Percentiles rank a stretch among this genome's conserved stretches.
Evolutionary conservation across 2,797 vertebrate genomes (phyloP).

Genomic region (Onychomys torridus): DNA sequence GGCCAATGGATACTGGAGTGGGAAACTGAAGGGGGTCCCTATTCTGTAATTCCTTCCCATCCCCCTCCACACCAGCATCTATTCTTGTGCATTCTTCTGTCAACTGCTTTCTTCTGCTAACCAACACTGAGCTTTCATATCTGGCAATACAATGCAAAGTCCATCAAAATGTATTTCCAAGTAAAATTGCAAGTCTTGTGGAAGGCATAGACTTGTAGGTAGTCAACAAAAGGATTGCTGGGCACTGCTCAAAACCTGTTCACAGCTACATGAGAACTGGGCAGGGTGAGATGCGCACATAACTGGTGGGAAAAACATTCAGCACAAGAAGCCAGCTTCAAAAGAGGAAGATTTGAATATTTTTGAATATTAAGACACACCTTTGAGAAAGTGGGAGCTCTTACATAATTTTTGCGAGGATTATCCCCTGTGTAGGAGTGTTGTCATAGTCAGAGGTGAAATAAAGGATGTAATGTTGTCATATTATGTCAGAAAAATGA

Average conservation of each 20-base stretch:
- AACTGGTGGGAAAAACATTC: constrained; percentile 15
- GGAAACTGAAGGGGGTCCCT: not conserved
- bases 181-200: constrained; percentile 60
- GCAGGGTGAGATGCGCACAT: not conserved
- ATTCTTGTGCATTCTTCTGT: not conserved
- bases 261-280: not conserved
- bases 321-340: constrained; percentile 10
- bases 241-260: not conserved
- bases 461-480: not conserved
- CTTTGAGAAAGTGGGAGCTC: not conserved
- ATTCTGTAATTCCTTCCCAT: not conserved
- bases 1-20: not conserved
- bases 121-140: not conserved
- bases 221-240: constrained; percentile 46
- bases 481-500: not conserved
- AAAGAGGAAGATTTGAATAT: constrained; percentile 36
- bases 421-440: not conserved
- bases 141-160: not conserved
- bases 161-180: constrained; percentile 51
- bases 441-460: not conserved
- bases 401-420: constrained; percentile 15
- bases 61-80: not conserved
- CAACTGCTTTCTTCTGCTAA: not conserved
- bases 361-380: constrained; percentile 53
- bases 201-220: constrained; percentile 17